Evolutionary conservation across 2,888 invertebrate species (phyloP), one percentile per base, ranked within the genome.

Genomic region (Melanostoma scalare): DNA sequence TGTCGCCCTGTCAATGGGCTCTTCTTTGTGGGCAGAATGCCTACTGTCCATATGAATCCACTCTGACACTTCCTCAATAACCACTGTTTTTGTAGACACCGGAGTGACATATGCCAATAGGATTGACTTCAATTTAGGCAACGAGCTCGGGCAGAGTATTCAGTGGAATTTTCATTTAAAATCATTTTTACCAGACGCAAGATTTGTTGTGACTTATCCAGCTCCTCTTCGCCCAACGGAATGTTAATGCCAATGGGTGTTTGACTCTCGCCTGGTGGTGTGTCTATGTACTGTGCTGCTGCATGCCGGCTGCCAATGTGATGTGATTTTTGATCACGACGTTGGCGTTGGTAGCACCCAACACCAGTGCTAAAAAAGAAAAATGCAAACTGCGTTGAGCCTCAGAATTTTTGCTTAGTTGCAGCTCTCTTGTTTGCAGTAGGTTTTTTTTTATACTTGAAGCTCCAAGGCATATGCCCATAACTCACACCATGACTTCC

Each of bases 161-260:
- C 74, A 52, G 30, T 61, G 79, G 74, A 79, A 84, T 84, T 75
- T 69, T 50, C 63, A 50, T 79, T 75, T 79, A 52, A 68, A 75
- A 67, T 77, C 65, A 31, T 74, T 75, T 60, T 71, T 65, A 60
- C 74, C 42, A 67, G 38, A 65, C 65, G 42, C 61, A 30, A 76
- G 84, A 79, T 78, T 74, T 84, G 84, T 84, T 82, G 78, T 73
- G 78, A 82, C 82, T 82, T 79, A 84, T 84, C 75, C 74, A 74
- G 69, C 79, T 75, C 63, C 78, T 79, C 74, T 74, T 69, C 55
- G 53, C n/a, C 58, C 71, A 42, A 6, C 40, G 79, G 84, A 84
- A 84, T 84, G 84, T 84, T 79, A 84, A 84, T 84, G 84, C 79
- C 75, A 84, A 84, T 84, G 84, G 84, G 84, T 79, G 84, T 79